These are phyloP conservation scores for Ispidina lecontei DNA, from an alignment of 2,797 vertebrate genomes.

Conservation along the genomic window DNA sequence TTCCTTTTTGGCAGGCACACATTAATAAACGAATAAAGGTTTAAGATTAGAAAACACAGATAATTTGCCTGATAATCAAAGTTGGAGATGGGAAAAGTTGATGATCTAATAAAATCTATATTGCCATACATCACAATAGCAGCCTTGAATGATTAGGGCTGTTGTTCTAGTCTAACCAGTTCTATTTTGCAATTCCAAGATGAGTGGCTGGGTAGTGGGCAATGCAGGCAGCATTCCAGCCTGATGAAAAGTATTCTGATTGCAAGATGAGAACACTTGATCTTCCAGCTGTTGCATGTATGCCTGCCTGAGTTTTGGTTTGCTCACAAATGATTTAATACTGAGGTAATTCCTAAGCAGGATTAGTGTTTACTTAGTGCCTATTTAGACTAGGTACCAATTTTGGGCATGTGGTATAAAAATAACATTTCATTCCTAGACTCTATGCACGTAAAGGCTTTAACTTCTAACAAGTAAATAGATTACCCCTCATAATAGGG, in stretches of 20 bases:
- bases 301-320: background rate
- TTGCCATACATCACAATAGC: background rate
- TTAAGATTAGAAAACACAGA: background rate
- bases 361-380: background rate
- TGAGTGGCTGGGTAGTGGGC: background rate
- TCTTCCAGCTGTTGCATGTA: background rate
- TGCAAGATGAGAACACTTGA: background rate
- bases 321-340: background rate
- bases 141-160: background rate
- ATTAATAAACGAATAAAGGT: background rate
- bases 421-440: background rate
- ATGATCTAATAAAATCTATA: fast-evolving
- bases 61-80: background rate
- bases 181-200: background rate
- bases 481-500: background rate
- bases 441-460: background rate
- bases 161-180: background rate
- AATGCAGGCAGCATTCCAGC: slow-evolving; percentile 13
- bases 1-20: background rate
- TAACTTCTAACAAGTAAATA: background rate
- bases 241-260: background rate
- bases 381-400: background rate
- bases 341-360: background rate
- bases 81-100: background rate
- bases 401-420: background rate